Evolutionary conservation across 1,140 invertebrate species (phyloP).

Genomic region (Scaptodrosophila lebanonensis): DNA sequence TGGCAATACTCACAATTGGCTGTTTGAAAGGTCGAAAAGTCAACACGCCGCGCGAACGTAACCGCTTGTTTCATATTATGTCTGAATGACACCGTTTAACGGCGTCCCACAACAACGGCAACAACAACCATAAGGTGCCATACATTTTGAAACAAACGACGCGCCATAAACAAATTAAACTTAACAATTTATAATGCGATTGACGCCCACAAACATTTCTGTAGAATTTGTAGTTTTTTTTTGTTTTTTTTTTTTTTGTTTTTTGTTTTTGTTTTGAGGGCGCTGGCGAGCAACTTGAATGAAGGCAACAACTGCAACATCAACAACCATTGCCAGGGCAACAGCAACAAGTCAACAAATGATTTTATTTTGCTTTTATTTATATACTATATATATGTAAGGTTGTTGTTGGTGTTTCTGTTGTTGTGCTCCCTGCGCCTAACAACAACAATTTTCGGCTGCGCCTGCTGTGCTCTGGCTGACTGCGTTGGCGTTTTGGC

Average conservation of each 20-base stretch:
- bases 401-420: slow-evolving; percentile 35
- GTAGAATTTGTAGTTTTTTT: no score
- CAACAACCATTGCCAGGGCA: no score
- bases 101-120: no score
- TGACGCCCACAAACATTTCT: slow-evolving; percentile 52
- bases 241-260: no score
- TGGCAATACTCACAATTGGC: slow-evolving; percentile 67
- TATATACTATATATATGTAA: no score
- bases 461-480: slow-evolving; percentile 42
- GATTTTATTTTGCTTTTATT: slow-evolving; percentile 20
- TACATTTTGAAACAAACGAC: slow-evolving; percentile 60
- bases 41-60: slow-evolving; percentile 43
- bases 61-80: slow-evolving; percentile 4
- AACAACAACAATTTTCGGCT: slow-evolving; percentile 64
- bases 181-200: slow-evolving; percentile 2
- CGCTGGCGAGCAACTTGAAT: slow-evolving; percentile 32
- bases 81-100: slow-evolving; percentile 55
- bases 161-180: slow-evolving; percentile 62
- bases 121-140: no score
- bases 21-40: slow-evolving; percentile 58
- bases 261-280: no score
- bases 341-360: slow-evolving; percentile 50
- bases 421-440: slow-evolving; percentile 44
- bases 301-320: slow-evolving; percentile 58
- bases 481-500: slow-evolving; percentile 37